Base-by-base conservation (phyloP, 2,888 invertebrate genomes). In the Ischnura elegans region DNA sequence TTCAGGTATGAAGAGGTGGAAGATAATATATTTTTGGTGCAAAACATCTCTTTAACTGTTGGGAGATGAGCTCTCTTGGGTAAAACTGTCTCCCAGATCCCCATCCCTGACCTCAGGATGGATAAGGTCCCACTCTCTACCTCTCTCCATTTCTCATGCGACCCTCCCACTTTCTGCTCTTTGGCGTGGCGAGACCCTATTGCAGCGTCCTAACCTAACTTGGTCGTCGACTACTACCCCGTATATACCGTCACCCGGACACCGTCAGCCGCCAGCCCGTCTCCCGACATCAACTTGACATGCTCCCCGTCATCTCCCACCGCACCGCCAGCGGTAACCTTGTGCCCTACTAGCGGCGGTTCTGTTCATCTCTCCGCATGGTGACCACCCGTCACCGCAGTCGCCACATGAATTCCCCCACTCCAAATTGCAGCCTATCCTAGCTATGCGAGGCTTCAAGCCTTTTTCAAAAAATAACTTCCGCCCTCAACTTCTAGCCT, bases 341-440 rank as follows among this genome's bases (percentile, higher is more conserved):
- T 76, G 29, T 76, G 76, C 76, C 76, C 76, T 76, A 76, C 76
- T 76, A 25, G 76, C 76, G 25, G 76, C 76, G 13, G 36, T 76
- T 29, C 76, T n/a, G 8, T 25, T n/a, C 8, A 8, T 16, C 4
- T 6, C 76, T 36, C 76, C 25, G 29, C 13, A 6, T 36, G 25
- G 21, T 76, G 76, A 25, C 76, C 25, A 76, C 25, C 76, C 76
- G 10, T 36, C 90, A 10, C 42, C 66, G 4, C 90, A 43, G n/a
- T 19, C 16, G 10, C 61, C 90, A 43, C 76, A 76, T 76, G 29
- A 29, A 29, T 29, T 76, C 76, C 76, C 55, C 55, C 51, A 51
- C 76, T 76, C 43, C 90, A 42, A 42, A 51, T 86, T 46, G 45
- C 45, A n/a, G n/a, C 25, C 45, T 42, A 45, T 76, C 25, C 76